Evolutionary conservation across 2,113 vertebrate genomes (phyloP).

Genomic region (Varanus salvator): DNA sequence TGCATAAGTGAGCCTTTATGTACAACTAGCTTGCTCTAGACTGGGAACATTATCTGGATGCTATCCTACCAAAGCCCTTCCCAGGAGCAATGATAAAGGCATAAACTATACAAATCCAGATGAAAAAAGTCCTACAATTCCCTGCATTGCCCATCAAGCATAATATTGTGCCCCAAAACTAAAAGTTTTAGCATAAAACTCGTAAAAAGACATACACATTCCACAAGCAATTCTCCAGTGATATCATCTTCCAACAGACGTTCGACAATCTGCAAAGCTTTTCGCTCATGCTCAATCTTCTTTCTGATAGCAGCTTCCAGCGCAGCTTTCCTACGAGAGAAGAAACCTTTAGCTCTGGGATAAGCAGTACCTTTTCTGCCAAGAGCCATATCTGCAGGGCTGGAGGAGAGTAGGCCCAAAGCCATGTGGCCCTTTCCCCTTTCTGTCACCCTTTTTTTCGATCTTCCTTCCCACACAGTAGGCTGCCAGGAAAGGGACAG

Average conservation of each 20-base stretch:
- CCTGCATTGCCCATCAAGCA: too few species aligned
- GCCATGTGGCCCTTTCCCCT: too few species aligned
- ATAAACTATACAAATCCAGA: too few species aligned
- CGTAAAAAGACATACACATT: constrained; percentile 83
- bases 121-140: too few species aligned
- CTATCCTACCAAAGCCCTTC: neutral
- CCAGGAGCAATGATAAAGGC: neutral
- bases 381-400: too few species aligned
- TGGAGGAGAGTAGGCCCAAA: too few species aligned
- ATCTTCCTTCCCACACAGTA: too few species aligned
- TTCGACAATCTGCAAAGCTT: constrained; percentile 87
- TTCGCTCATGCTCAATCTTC: constrained; percentile 88
- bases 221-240: constrained; percentile 86
- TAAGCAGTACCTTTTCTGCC: too few species aligned
- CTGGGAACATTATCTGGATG: too few species aligned
- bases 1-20: too few species aligned
- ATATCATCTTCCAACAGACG: constrained; percentile 88
- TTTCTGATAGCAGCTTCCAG: constrained; percentile 82
- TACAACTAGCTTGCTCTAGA: neutral
- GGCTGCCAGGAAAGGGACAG: too few species aligned
- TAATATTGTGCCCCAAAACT: neutral
- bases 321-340: constrained; percentile 83
- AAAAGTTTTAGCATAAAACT: constrained; percentile 5
- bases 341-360: neutral
- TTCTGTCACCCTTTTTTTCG: too few species aligned